These are phyloP conservation scores for Xiphophorus couchianus DNA, from an alignment of 2,113 vertebrate genomes.

Conservation along the genomic window DNA sequence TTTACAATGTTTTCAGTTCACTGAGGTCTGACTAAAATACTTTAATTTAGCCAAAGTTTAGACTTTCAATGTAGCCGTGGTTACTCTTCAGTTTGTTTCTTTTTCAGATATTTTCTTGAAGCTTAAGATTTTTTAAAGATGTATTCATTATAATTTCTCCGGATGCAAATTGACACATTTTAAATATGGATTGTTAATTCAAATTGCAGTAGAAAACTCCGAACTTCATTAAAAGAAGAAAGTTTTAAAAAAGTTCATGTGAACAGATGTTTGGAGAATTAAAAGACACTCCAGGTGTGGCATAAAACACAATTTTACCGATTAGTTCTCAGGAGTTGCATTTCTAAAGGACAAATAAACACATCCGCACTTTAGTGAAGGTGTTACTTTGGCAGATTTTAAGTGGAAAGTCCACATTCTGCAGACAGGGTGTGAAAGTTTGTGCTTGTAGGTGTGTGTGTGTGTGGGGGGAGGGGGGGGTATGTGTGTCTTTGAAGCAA, in stretches of 20 bases:
- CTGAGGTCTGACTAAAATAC: no score
- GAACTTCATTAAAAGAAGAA: no score
- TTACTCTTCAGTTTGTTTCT: no score
- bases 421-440: neutral
- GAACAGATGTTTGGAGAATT: neutral
- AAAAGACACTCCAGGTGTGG: neutral
- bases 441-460: no score
- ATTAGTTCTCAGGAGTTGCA: neutral
- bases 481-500: neutral
- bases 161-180: neutral
- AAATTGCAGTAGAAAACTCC: neutral
- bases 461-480: no score
- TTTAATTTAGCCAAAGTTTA: no score
- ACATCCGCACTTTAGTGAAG: neutral
- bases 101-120: no score
- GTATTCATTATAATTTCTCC: neutral
- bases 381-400: slow-evolving; percentile 5
- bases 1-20: no score
- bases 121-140: neutral
- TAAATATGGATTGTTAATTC: neutral
- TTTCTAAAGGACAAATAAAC: neutral
- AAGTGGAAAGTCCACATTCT: slow-evolving; percentile 1
- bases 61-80: no score
- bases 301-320: neutral
- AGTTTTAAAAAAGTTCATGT: neutral